Evolutionary conservation across 23 tunicate species (phyloP).

Genomic region (Trididemnum clinides): DNA sequence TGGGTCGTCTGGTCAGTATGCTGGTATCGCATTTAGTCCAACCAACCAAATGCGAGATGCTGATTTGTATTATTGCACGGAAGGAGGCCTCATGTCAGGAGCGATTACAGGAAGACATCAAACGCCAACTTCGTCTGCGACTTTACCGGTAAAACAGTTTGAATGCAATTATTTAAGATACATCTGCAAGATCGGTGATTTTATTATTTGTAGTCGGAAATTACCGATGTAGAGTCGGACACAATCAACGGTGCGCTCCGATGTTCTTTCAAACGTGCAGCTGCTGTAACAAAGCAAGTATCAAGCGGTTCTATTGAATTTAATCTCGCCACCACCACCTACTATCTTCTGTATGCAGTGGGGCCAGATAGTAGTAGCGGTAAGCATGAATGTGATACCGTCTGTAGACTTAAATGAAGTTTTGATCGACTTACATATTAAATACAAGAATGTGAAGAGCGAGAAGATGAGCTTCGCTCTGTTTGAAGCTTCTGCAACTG

Average conservation of each 20-base stretch:
- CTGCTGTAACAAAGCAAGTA: conserved; percentile 9
- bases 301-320: conserved; percentile 1
- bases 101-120: background rate
- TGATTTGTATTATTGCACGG: conserved; percentile 66
- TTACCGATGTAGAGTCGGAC: background rate
- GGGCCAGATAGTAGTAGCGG: background rate
- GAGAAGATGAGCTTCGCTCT: too few species aligned
- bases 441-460: too few species aligned
- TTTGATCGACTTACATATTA: too few species aligned
- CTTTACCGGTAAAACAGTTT: background rate
- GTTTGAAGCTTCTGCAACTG: too few species aligned
- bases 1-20: conserved; percentile 38
- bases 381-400: too few species aligned
- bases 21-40: conserved; percentile 39
- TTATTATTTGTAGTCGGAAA: background rate
- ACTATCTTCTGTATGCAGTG: conserved; percentile 26
- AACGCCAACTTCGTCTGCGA: background rate
- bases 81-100: conserved; percentile 32
- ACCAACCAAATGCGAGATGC: conserved; percentile 40
- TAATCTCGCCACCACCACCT: background rate
- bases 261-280: conserved; percentile 45
- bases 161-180: too few species aligned
- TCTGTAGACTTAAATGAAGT: too few species aligned
- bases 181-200: too few species aligned
- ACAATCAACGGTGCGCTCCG: background rate